Evolutionary conservation across 2,888 invertebrate species (phyloP), one percentile per base, ranked within the genome.

Genomic region (Melanostoma mellinum): DNA sequence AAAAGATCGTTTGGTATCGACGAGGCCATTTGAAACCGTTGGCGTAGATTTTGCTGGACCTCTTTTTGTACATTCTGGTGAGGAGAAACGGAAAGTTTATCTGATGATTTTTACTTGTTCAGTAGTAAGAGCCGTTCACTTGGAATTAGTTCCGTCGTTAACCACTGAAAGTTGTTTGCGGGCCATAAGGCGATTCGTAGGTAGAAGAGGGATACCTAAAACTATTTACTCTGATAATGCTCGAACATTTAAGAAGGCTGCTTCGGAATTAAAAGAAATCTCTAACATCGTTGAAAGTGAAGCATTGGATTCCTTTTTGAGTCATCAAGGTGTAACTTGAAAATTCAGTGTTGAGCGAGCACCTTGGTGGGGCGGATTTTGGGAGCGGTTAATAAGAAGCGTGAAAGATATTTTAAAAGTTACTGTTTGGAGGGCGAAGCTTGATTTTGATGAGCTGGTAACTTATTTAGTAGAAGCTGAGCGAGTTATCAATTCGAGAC

Each of bases 21-120:
- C 50, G 4, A 53, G 35, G 35, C 63, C 69, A 52, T 73, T 85
- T 10, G 53, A 68, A 6, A 72, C 56, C 40, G 61, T 79, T 2
- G 72, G 68, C 6, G 50, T 85, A 2, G 80, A 76, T 32, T 84
- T 74, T 10, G 82, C 76, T 20, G 76, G 67, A 2, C 74, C 76
- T 3, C 65, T 84, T 20, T 9, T 76, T 3, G 75, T 77, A 1
- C 65, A 60, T 5, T 9, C 60, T 2, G 74, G 61, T 36, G 35
- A 63, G 35, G 35, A 40, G 35, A 33, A 9, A 10, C 44, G 61
- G 61, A 77, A 77, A n/a, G 40, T 53, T 38, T 72, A 46, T 6
- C 74, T 71, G 5, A 55, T 69, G 3, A 55, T 79, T 5, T 71
- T 75, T 50, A 85, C 78, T 0, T 85, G 84, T 36, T 10, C 75